A percentile compares a stretch with the other conserved stretches of the same genome.
Conservation (phyloP, 2,113 vertebrate species). For the Microcebus ravelobensis region DNA sequence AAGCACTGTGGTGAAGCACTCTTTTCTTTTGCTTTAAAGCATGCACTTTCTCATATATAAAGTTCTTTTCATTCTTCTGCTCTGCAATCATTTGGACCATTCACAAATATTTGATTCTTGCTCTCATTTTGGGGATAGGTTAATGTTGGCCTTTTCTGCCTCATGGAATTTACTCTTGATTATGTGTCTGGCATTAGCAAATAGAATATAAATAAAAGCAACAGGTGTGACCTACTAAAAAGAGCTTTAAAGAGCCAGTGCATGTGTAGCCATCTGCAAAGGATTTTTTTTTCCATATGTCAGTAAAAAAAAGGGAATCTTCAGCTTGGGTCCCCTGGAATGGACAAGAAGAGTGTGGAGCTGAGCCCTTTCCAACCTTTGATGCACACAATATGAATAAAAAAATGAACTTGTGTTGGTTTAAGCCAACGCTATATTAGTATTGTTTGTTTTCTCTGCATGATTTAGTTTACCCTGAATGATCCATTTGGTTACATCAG, state of each 20-base stretch:
- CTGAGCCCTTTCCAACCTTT: accelerated
- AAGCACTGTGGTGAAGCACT: background rate
- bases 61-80: background rate
- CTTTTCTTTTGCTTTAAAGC: background rate
- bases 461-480: background rate
- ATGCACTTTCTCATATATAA: background rate
- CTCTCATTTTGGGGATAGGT: background rate
- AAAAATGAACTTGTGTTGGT: background rate
- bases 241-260: background rate
- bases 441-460: background rate
- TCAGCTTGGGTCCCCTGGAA: accelerated
- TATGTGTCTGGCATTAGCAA: background rate
- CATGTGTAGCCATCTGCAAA: background rate
- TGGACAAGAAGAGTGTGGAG: background rate
- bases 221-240: background rate
- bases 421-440: background rate
- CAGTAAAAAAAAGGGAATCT: background rate
- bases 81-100: background rate
- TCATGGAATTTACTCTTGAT: background rate
- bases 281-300: background rate
- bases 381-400: background rate
- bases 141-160: background rate
- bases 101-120: background rate
- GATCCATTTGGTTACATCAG: background rate
- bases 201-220: background rate